Conservation (phyloP, 2,888 invertebrate species). For the Choristoneura rosaceana region DNA sequence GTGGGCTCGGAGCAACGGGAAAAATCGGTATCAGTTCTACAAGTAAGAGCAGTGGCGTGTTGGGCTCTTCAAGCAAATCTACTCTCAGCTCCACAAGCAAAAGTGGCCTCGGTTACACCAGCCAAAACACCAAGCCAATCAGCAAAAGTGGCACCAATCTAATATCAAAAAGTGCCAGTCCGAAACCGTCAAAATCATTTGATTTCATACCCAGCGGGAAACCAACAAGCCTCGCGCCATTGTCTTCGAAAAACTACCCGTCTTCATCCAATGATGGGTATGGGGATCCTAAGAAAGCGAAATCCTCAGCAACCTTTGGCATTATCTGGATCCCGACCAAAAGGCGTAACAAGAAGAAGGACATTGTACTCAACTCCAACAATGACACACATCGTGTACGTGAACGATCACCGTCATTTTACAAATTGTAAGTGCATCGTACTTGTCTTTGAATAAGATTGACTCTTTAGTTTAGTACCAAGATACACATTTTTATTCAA, state of each 20-base stretch:
- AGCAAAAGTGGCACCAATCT: conserved; percentile 23
- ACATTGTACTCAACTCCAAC: conserved; percentile 64
- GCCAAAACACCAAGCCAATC: conserved; percentile 17
- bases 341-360: conserved; percentile 70
- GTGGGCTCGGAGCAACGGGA: conserved; percentile 25
- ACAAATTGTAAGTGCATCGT: conserved; percentile 60
- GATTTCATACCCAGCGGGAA: conserved; percentile 36
- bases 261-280: conserved; percentile 49
- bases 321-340: conserved; percentile 76
- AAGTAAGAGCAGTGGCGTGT: conserved; percentile 5
- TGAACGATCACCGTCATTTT: conserved; percentile 74
- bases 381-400: conserved; percentile 57
- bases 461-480: no score
- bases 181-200: conserved; percentile 37
- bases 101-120: conserved; percentile 8
- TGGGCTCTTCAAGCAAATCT: conserved; percentile 48
- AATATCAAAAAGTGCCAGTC: conserved; percentile 25
- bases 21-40: conserved; percentile 30
- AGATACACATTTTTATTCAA: no score
- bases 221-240: conserved; percentile 35
- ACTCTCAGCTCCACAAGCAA: conserved; percentile 50
- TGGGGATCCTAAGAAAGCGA: conserved; percentile 58
- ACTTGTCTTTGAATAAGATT: no score
- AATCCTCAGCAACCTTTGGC: conserved; percentile 64
- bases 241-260: conserved; percentile 55